Conservation (phyloP, 2,888 invertebrate species). For the Folsomia manolachei region DNA sequence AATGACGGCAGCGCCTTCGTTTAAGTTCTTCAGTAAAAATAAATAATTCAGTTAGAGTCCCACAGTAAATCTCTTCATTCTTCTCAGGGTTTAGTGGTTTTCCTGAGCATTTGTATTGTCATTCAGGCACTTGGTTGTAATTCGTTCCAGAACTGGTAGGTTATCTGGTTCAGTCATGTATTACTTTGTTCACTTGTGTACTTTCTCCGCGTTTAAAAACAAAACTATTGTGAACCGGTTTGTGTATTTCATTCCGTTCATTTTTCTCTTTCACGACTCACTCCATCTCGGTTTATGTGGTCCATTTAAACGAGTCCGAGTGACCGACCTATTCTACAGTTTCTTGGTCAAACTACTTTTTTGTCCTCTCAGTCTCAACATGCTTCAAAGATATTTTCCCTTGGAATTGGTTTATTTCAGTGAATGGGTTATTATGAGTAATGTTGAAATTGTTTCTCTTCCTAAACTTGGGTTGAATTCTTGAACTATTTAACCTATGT, state of each 20-base stretch:
- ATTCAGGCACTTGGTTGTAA: not conserved
- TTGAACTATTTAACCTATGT: no score
- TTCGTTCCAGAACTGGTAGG: not conserved
- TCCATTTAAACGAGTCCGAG: no score
- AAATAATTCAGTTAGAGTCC: slow-evolving; percentile 15
- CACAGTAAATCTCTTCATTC: slow-evolving; percentile 16
- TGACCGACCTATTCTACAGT: no score
- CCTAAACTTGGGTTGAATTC: no score
- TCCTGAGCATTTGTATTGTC: not conserved
- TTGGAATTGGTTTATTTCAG: no score
- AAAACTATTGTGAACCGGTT: not conserved
- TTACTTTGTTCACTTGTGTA: not conserved
- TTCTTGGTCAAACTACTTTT: no score
- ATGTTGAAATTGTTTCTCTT: no score
- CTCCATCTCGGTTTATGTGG: not conserved
- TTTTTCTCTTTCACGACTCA: not conserved
- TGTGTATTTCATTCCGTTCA: not conserved
- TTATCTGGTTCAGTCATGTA: not conserved
- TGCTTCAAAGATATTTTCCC: no score
- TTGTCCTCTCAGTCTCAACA: no score
- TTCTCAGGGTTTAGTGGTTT: not conserved
- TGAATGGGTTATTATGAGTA: no score
- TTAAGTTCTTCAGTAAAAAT: not conserved
- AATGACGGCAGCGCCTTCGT: not conserved
- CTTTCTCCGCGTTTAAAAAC: not conserved